These are phyloP conservation scores for Chaetorhynchus papuensis DNA, from an alignment of 2,113 vertebrate genomes.

Conservation along the genomic window DNA sequence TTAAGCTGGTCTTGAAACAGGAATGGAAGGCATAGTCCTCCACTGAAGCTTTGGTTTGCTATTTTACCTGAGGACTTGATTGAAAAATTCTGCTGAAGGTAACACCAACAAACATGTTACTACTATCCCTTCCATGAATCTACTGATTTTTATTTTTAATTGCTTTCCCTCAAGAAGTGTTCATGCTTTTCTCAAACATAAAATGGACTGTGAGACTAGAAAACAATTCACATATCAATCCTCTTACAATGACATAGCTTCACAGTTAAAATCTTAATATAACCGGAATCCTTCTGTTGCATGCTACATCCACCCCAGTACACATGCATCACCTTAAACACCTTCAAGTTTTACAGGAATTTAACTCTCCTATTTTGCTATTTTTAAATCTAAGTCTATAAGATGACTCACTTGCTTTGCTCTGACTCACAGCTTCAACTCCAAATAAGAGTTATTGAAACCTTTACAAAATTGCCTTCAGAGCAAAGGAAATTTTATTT, in stretches of 20 bases:
- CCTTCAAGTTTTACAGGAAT: background rate
- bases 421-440: conserved; percentile 34
- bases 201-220: background rate
- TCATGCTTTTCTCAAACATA: background rate
- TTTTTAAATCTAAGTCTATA: background rate
- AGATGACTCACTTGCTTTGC: background rate
- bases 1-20: background rate
- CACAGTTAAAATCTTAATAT: background rate
- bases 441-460: background rate
- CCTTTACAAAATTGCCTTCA: background rate
- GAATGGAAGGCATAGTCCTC: background rate
- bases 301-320: background rate
- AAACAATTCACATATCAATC: background rate
- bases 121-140: background rate
- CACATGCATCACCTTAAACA: background rate
- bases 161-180: background rate
- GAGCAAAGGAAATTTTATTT: conserved; percentile 1
- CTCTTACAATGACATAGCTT: background rate
- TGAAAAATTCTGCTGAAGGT: background rate
- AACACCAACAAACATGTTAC: background rate
- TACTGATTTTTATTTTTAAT: background rate
- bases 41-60: background rate
- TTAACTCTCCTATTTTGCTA: background rate
- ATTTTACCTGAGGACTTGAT: background rate
- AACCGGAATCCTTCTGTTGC: background rate